A percentile compares a stretch with the other conserved stretches of the same genome.
Conservation (phyloP, 53 echinoderm and acorn worm genomes). For the Crossaster papposus region DNA sequence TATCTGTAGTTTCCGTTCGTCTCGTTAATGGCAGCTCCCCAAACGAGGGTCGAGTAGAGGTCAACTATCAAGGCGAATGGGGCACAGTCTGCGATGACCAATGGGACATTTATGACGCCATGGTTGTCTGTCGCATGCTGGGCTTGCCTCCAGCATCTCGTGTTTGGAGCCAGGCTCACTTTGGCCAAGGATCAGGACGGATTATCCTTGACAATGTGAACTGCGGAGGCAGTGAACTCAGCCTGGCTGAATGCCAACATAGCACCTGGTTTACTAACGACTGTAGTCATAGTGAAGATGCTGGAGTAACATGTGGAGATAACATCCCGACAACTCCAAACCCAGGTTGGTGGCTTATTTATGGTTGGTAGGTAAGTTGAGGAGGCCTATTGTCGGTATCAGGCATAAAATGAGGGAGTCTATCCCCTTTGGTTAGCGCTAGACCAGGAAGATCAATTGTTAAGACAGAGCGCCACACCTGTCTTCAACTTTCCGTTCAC, state of each 20-base stretch:
- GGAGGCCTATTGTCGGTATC: no score
- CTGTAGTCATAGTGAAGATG: conserved; percentile 19
- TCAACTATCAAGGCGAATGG: not conserved
- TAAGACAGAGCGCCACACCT: no score
- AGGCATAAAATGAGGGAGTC: no score
- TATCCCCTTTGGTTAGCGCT: no score
- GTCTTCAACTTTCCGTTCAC: no score
- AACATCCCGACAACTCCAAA: not conserved
- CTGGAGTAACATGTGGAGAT: not conserved
- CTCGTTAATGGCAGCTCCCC: conserved; percentile 37
- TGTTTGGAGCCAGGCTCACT: not conserved
- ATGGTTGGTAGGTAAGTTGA: no score
- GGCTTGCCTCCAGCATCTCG: conserved; percentile 8
- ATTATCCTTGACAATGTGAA: not conserved
- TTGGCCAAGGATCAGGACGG: conserved; percentile 1
- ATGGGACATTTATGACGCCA: not conserved
- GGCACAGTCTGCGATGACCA: conserved; percentile 8
- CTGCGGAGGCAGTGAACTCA: not conserved
- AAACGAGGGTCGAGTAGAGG: conserved; percentile 9
- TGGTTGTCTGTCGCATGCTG: conserved; percentile 3
- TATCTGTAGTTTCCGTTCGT: not conserved
- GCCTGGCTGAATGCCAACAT: not conserved
- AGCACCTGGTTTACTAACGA: not conserved
- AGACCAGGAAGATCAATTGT: no score
- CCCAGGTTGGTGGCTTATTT: not conserved